Base-by-base conservation (phyloP, 2,888 invertebrate species). In the Microplitis manilae region DNA sequence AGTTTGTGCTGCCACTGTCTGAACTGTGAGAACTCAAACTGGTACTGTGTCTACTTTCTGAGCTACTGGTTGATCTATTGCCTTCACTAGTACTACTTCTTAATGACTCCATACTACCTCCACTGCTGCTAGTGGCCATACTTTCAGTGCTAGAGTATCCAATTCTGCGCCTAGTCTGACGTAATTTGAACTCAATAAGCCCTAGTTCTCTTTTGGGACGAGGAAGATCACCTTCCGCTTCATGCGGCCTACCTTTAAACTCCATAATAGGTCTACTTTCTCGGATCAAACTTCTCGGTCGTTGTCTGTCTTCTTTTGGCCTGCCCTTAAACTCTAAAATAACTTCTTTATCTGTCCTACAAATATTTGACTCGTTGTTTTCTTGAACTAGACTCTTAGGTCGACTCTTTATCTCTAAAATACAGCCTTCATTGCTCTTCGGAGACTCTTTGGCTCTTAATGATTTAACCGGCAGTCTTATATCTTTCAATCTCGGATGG, bases 31-130 rank as follows among this genome's bases (percentile, higher is more conserved):
- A 96, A 90, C 96, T 96, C 75, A 96, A 91, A 73, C 96, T 95
- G 68, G 95, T 95, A 79, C 96, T 96, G 88, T 95, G 95, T 71
- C 95, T 93, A 88, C 96, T 96, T 87, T 96, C 96, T 72, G 95
- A 95, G 90, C 96, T 96, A 86, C 95, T 95, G 76, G 95, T 96
- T 87, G 96, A 96, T 84, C 96, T 92, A 86, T 96, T 96, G 41
- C 96, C 96, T 90, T 96, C 96, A 88, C 96, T 96, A 77, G 96
- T 96, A 88, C 95, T 96, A 90, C 96, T 96, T 80, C 95, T 93
- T 80, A 96, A 91, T 75, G 96, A 96, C 87, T 96, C 96, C 94
- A 96, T 94, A 89, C 96, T 96, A 65, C 95, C 96, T 72, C 95
- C 95, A 87, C 96, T 96, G 90, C 96, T 96, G 86, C 95, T 96